These are phyloP conservation scores for Scomber japonicus DNA, from an alignment of 2,113 vertebrate species.

Conservation along the genomic window DNA sequence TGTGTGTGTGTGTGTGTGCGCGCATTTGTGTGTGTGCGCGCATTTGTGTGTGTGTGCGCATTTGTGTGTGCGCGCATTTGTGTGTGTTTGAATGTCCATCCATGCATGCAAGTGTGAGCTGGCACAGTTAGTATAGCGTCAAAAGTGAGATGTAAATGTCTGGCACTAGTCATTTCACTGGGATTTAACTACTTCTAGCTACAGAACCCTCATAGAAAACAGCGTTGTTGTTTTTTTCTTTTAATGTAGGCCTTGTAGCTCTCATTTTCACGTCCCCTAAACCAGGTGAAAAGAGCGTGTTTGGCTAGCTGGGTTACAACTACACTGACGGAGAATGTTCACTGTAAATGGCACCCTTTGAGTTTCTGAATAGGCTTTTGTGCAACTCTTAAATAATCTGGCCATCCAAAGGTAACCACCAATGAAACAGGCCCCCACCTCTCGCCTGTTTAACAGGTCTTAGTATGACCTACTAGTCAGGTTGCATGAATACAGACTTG, in stretches of 20 bases:
- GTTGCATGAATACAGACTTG: constrained; percentile 74
- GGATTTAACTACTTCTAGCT: constrained; percentile 4
- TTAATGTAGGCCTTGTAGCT: background rate
- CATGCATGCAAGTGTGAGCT: constrained; percentile 35
- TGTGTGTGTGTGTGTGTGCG: constrained; percentile 6
- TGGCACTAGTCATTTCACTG: constrained; percentile 4
- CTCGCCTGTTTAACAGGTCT: constrained; percentile 68
- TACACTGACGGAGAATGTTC: constrained; percentile 64
- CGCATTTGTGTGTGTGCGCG: constrained; percentile 1
- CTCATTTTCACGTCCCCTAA: constrained; percentile 49
- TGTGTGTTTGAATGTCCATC: constrained; percentile 33
- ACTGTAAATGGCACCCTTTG: constrained; percentile 76
- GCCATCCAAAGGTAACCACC: constrained; percentile 66
- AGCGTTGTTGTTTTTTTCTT: background rate
- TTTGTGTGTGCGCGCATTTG: constrained; percentile 31
- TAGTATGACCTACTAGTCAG: constrained; percentile 57
- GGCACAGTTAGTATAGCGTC: constrained; percentile 12
- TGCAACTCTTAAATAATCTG: constrained; percentile 77
- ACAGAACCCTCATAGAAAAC: constrained; percentile 9
- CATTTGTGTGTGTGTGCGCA: constrained; percentile 39
- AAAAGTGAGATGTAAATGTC: constrained; percentile 3
- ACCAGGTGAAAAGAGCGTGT: background rate
- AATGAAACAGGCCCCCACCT: constrained; percentile 52
- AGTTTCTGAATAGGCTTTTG: constrained; percentile 78
- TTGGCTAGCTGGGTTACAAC: constrained; percentile 46